These are phyloP conservation scores for Solea senegalensis DNA, from an alignment of 2,113 vertebrate species.

Conservation along the genomic window DNA sequence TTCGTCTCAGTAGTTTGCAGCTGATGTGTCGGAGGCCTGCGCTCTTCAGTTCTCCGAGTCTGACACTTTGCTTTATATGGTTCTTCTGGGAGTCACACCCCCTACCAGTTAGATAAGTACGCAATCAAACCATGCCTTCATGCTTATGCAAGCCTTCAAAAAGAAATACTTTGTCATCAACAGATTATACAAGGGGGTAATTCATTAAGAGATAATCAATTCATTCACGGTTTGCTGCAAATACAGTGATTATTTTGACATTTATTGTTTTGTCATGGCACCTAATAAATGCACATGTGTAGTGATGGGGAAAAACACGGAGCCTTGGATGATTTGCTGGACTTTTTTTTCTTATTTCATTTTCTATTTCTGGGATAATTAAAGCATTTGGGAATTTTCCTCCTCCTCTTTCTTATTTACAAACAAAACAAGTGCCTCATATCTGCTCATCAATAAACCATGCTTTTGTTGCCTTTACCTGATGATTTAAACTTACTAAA, in stretches of 20 bases:
- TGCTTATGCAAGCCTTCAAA: slow-evolving; percentile 35
- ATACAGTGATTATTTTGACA: background rate
- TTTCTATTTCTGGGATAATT: slow-evolving; percentile 14
- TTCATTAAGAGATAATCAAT: slow-evolving; percentile 39
- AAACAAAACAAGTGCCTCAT: background rate
- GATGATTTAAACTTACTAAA: background rate
- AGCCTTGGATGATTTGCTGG: too few species aligned
- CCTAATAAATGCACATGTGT: background rate
- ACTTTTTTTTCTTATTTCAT: background rate
- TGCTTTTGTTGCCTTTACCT: too few species aligned
- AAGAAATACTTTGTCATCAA: slow-evolving; percentile 15
- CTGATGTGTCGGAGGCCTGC: background rate
- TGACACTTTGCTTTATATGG: slow-evolving; percentile 51
- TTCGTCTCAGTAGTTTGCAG: slow-evolving; percentile 5
- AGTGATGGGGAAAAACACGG: background rate
- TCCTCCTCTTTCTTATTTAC: background rate
- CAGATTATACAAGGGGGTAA: slow-evolving; percentile 35
- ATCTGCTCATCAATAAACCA: background rate
- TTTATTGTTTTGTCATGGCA: background rate
- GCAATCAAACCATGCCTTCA: background rate
- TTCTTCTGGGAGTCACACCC: background rate
- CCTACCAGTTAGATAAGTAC: slow-evolving; percentile 11
- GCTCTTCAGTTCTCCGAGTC: background rate
- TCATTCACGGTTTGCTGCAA: background rate
- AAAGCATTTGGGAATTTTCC: background rate